Percentiles rank a stretch among this genome's conserved stretches.
These are phyloP conservation scores for Agrotis puta DNA, from an alignment of 2,888 invertebrate species.

Conservation along the genomic window DNA sequence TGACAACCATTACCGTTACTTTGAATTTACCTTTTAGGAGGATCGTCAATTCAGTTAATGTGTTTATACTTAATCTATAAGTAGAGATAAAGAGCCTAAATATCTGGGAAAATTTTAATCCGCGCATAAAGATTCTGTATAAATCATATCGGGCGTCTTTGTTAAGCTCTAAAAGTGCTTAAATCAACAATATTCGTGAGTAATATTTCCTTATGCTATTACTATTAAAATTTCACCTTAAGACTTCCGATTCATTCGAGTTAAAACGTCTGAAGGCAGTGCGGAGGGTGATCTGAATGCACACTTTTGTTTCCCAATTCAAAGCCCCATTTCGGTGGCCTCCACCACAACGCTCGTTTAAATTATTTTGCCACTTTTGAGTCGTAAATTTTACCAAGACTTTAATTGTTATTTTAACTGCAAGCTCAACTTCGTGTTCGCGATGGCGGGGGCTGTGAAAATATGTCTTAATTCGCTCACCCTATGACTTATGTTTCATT, in stretches of 20 bases:
- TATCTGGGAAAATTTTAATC: constrained; percentile 64
- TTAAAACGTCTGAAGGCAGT: constrained; percentile 82
- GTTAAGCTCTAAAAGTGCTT: constrained; percentile 77
- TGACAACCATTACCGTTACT: constrained; percentile 89
- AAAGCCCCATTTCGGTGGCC: constrained; percentile 85
- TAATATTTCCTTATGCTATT: constrained; percentile 87
- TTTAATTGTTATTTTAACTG: constrained; percentile 91
- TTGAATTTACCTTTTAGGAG: constrained; percentile 85
- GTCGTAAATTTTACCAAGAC: constrained; percentile 90
- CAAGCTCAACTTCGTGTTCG: constrained; percentile 87
- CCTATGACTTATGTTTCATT: constrained; percentile 88
- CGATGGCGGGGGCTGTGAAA: constrained; percentile 81
- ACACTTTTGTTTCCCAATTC: constrained; percentile 86
- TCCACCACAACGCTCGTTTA: constrained; percentile 83
- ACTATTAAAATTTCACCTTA: constrained; percentile 89
- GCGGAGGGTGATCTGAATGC: constrained; percentile 80
- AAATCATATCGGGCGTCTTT: constrained; percentile 67
- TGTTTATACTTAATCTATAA: constrained; percentile 72
- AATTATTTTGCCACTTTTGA: constrained; percentile 89
- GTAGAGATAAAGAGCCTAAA: constrained; percentile 53
- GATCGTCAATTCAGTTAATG: constrained; percentile 78
- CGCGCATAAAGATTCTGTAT: constrained; percentile 58
- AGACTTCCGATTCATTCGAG: constrained; percentile 77
- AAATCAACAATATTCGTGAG: constrained; percentile 86
- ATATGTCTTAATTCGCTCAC: constrained; percentile 89